phyloP scores from a whole-genome alignment of 2,888 invertebrate species.

The Papilio protenor region DNA sequence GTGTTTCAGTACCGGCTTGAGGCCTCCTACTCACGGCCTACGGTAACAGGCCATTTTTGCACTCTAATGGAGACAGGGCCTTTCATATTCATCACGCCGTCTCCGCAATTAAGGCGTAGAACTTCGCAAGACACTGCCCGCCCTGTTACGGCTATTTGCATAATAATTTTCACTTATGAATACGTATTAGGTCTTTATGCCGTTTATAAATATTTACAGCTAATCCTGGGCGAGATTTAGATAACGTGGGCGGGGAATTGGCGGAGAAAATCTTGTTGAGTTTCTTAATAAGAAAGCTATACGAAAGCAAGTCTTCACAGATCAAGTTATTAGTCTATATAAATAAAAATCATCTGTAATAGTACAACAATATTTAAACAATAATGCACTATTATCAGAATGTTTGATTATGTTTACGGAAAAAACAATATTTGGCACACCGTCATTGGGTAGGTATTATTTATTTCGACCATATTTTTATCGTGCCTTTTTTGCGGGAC shows the following conservation, averaged over 20 bases:
- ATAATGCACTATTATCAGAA: background rate
- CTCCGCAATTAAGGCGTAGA: conserved; percentile 70
- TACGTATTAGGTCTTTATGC: conserved; percentile 81
- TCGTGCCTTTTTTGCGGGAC: conserved; percentile 15
- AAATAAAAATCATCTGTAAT: background rate
- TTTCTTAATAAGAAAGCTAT: conserved; percentile 62
- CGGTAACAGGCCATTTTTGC: conserved; percentile 43
- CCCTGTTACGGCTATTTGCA: conserved; percentile 79
- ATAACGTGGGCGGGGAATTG: conserved; percentile 67
- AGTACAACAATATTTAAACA: background rate
- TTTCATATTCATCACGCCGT: conserved; percentile 55
- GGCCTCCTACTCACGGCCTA: conserved; percentile 37
- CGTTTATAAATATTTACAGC: conserved; percentile 82
- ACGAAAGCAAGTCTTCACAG: background rate
- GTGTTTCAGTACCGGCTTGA: conserved; percentile 36
- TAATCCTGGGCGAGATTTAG: conserved; percentile 56
- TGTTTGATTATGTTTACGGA: background rate
- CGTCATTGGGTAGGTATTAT: background rate
- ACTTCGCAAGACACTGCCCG: conserved; percentile 69
- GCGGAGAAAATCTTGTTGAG: conserved; percentile 72
- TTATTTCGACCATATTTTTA: conserved; percentile 11
- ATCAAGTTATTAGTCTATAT: background rate
- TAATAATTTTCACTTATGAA: conserved; percentile 84
- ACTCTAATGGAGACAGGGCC: conserved; percentile 49
- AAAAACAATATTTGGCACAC: background rate